These are phyloP conservation scores for Campylomormyrus tamandua DNA, from an alignment of 2,113 vertebrate genomes.

Conservation along the genomic window DNA sequence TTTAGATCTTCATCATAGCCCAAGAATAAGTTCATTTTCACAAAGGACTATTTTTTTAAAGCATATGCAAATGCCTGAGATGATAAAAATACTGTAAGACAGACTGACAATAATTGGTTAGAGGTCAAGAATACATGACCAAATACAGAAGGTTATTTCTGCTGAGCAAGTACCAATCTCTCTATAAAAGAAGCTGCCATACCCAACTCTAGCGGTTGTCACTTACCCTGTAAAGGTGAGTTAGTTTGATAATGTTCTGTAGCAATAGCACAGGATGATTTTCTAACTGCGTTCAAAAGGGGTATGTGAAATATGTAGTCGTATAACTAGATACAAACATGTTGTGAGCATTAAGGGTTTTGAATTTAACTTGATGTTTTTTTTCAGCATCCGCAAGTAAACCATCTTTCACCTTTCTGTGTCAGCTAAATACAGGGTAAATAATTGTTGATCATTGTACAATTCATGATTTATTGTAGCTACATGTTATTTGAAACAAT, in stretches of 20 bases:
- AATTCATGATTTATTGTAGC: neutral
- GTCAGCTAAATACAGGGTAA: neutral
- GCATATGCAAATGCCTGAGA: slow-evolving; percentile 34
- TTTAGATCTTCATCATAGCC: neutral
- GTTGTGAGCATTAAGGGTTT: neutral
- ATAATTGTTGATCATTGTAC: neutral
- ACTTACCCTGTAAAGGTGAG: slow-evolving; percentile 53
- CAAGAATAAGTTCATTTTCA: neutral
- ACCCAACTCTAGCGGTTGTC: slow-evolving; percentile 38
- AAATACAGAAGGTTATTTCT: slow-evolving; percentile 49
- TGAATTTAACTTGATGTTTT: neutral
- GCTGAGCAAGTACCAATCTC: slow-evolving; percentile 32
- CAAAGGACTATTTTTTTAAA: neutral
- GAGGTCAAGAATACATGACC: slow-evolving; percentile 45
- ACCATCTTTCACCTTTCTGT: neutral
- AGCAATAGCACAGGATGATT: slow-evolving; percentile 25
- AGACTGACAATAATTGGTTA: slow-evolving; percentile 26
- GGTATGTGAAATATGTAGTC: neutral
- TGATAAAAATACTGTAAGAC: slow-evolving; percentile 33
- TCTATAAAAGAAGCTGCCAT: slow-evolving; percentile 55
- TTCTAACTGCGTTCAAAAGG: neutral
- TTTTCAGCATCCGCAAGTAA: neutral
- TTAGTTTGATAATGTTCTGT: slow-evolving; percentile 7
- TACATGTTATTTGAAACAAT: neutral
- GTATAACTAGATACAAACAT: neutral